phyloP scores from a whole-genome alignment of 2,888 invertebrate species.

The Cetonia aurata region DNA sequence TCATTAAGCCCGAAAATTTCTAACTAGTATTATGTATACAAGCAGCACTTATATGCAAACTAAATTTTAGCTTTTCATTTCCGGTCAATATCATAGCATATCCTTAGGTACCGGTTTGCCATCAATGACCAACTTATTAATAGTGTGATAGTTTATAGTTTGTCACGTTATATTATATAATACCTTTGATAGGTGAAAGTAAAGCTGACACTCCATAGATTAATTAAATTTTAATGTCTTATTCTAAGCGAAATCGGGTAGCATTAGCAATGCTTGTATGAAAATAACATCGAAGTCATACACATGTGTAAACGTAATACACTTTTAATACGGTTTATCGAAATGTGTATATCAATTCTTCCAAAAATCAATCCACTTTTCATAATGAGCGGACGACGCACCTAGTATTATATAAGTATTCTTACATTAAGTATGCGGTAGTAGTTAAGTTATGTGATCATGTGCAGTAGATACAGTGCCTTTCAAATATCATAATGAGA shows the following conservation, averaged over 20 bases:
- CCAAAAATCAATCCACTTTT: slow-evolving; percentile 25
- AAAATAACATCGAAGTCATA: slow-evolving; percentile 6
- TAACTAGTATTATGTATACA: too few relatives aligned
- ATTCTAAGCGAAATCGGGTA: slow-evolving; percentile 17
- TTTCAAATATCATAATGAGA: slow-evolving; percentile 31
- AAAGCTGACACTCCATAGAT: slow-evolving; percentile 8
- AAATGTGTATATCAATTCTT: slow-evolving; percentile 16
- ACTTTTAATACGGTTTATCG: background rate
- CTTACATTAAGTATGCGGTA: slow-evolving; percentile 16
- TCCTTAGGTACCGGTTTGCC: too few relatives aligned
- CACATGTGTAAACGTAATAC: background rate
- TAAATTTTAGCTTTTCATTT: too few relatives aligned
- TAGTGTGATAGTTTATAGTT: too few relatives aligned
- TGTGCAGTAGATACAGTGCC: slow-evolving; percentile 26
- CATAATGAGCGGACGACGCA: background rate
- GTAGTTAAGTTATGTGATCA: slow-evolving; percentile 27
- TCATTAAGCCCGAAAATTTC: too few relatives aligned
- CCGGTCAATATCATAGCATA: too few relatives aligned
- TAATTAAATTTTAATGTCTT: slow-evolving; percentile 29
- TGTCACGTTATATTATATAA: too few relatives aligned
- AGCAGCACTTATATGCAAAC: too few relatives aligned
- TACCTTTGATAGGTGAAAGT: slow-evolving; percentile 22
- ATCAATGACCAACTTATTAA: too few relatives aligned
- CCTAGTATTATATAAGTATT: slow-evolving; percentile 6
- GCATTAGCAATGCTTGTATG: background rate